A percentile compares a stretch with the other conserved stretches of the same genome.
These are phyloP conservation scores for Marcusenius ussheri DNA, from an alignment of 2,113 vertebrate genomes.

Conservation along the genomic window DNA sequence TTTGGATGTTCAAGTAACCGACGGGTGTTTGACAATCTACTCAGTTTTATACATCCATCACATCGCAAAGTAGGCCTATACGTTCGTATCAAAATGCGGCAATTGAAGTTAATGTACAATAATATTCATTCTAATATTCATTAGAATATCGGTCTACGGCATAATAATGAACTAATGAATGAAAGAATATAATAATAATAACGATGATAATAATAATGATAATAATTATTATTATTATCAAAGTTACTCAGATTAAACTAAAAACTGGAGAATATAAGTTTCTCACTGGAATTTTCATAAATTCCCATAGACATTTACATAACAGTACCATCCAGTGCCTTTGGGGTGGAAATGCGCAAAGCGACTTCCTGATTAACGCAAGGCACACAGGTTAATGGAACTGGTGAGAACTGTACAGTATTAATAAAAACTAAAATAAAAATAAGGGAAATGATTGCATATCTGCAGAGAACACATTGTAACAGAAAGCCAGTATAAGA, in stretches of 20 bases:
- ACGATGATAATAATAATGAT: too few relatives aligned
- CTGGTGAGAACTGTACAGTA: background rate
- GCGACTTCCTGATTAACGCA: background rate
- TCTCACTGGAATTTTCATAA: background rate
- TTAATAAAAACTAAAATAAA: background rate
- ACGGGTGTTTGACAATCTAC: background rate
- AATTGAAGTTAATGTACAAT: background rate
- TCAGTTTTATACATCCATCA: background rate
- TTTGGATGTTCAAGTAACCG: background rate
- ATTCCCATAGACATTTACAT: background rate
- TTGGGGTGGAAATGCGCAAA: background rate
- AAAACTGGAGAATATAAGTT: background rate
- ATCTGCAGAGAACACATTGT: background rate
- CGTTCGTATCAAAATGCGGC: background rate
- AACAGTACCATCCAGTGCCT: background rate
- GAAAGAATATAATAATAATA: background rate
- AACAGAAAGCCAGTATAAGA: background rate
- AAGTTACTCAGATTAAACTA: background rate
- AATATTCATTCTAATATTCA: background rate
- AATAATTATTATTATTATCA: background rate
- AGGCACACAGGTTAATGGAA: background rate
- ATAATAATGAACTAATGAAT: background rate
- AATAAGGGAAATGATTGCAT: background rate
- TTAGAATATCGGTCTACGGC: background rate
- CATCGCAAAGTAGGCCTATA: background rate